These are phyloP conservation scores for Onychorhynchus coronatus DNA, from an alignment of 2,113 vertebrate genomes.

Conservation along the genomic window DNA sequence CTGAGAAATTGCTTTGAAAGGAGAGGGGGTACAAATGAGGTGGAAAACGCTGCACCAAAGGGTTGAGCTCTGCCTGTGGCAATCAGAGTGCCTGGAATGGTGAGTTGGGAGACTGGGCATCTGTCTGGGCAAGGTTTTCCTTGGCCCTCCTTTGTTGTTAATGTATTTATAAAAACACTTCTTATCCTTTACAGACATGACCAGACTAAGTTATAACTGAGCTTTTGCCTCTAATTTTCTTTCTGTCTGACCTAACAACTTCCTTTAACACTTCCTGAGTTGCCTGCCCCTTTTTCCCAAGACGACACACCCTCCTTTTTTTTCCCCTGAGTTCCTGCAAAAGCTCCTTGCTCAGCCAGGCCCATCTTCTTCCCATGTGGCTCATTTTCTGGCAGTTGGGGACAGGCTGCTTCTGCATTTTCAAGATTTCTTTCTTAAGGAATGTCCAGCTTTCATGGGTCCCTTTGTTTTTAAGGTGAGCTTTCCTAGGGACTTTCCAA, in stretches of 20 bases:
- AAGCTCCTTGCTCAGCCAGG: background rate
- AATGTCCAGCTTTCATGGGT: background rate
- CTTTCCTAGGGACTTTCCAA: background rate
- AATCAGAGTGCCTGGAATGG: fast-evolving
- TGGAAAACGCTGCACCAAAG: fast-evolving
- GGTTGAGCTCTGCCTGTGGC: background rate
- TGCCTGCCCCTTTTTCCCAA: background rate
- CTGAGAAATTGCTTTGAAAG: background rate
- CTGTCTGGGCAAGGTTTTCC: background rate
- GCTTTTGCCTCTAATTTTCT: background rate
- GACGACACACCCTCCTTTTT: background rate
- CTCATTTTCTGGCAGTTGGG: background rate
- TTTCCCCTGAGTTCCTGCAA: background rate
- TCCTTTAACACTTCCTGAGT: background rate
- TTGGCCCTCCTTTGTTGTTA: background rate
- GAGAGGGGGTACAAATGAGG: background rate
- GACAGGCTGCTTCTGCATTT: background rate
- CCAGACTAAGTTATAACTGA: background rate
- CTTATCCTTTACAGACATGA: background rate
- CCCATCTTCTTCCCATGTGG: background rate
- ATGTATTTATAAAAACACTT: background rate
- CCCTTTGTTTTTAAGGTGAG: background rate
- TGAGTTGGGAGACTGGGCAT: fast-evolving
- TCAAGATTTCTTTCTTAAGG: background rate
- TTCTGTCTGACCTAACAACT: background rate